Evolutionary conservation across 2,113 vertebrate genomes (phyloP).

Genomic region (Anoura caudifer): DNA sequence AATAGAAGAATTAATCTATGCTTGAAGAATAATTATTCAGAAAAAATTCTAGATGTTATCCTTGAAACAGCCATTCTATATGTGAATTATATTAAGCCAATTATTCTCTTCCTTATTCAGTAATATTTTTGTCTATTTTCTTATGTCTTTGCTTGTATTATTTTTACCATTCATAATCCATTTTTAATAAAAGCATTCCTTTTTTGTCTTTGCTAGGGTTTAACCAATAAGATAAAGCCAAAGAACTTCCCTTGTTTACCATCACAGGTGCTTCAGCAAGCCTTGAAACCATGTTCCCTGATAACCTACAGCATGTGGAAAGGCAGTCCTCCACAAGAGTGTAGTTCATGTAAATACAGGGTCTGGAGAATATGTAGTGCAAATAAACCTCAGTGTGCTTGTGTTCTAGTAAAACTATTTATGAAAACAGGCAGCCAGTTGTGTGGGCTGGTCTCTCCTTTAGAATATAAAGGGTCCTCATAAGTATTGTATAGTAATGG

Average conservation of each 20-base stretch:
- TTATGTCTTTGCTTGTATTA: not conserved
- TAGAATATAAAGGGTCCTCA: not conserved
- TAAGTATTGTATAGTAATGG: not conserved
- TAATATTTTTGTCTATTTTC: not conserved
- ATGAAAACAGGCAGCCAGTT: not conserved
- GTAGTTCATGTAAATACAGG: not conserved
- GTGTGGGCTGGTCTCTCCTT: not conserved
- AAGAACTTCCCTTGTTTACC: not conserved
- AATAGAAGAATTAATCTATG: not conserved
- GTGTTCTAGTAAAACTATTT: not conserved
- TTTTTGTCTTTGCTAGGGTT: not conserved
- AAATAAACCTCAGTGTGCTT: not conserved
- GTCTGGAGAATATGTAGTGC: not conserved
- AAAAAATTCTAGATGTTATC: not conserved
- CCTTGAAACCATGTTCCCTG: not conserved
- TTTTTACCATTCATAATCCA: not conserved
- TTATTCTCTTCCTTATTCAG: not conserved
- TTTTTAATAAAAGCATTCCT: not conserved
- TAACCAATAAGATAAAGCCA: not conserved
- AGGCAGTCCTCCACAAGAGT: not conserved
- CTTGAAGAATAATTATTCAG: not conserved
- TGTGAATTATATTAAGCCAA: not conserved
- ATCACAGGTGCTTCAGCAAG: not conserved
- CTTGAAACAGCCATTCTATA: not conserved
- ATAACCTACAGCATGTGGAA: not conserved